Percentiles rank a stretch among this genome's conserved stretches.
These are phyloP conservation scores for Hirtodrosophila trivittata DNA, from an alignment of 2,888 invertebrate genomes.

Conservation along the genomic window DNA sequence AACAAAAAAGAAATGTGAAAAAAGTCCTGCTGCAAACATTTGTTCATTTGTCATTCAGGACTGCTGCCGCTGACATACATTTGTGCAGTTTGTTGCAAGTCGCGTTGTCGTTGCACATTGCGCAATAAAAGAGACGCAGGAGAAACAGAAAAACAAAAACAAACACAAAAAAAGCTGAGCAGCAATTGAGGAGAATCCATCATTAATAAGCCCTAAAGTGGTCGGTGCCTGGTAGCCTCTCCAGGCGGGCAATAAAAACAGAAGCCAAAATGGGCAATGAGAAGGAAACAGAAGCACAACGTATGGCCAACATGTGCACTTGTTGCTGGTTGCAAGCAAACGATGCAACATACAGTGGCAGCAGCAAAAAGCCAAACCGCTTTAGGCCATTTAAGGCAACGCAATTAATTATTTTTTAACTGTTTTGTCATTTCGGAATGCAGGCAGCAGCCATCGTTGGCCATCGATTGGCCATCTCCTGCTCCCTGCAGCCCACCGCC, in stretches of 20 bases:
- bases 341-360: slow-evolving; percentile 43
- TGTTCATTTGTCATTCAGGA: slow-evolving; percentile 82
- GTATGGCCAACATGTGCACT: slow-evolving; percentile 65
- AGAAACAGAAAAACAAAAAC: slow-evolving; percentile 21
- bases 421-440: slow-evolving; percentile 84
- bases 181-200: slow-evolving; percentile 80
- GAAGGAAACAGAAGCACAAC: slow-evolving; percentile 66
- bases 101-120: slow-evolving; percentile 53
- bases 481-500: slow-evolving; percentile 17
- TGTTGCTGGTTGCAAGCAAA: slow-evolving; percentile 70
- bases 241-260: slow-evolving; percentile 76
- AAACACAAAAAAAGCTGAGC: slow-evolving; percentile 28
- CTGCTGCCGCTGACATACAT: slow-evolving; percentile 82
- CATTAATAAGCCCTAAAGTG: slow-evolving; percentile 82
- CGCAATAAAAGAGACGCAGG: slow-evolving; percentile 67
- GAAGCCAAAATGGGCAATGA: slow-evolving; percentile 80
- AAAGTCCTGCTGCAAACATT: slow-evolving; percentile 62
- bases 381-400: slow-evolving; percentile 83
- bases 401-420: slow-evolving; percentile 85
- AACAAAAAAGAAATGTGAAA: slow-evolving; percentile 11
- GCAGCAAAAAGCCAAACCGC: slow-evolving; percentile 70
- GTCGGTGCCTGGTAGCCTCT: slow-evolving; percentile 52
- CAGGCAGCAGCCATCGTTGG: slow-evolving; percentile 73
- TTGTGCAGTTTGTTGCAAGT: slow-evolving; percentile 74
- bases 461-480: slow-evolving; percentile 63